A percentile compares a stretch with the other conserved stretches of the same genome.
Evolutionary conservation across 2,797 vertebrate genomes (phyloP).

Genomic region (Novumbra hubbsi): DNA sequence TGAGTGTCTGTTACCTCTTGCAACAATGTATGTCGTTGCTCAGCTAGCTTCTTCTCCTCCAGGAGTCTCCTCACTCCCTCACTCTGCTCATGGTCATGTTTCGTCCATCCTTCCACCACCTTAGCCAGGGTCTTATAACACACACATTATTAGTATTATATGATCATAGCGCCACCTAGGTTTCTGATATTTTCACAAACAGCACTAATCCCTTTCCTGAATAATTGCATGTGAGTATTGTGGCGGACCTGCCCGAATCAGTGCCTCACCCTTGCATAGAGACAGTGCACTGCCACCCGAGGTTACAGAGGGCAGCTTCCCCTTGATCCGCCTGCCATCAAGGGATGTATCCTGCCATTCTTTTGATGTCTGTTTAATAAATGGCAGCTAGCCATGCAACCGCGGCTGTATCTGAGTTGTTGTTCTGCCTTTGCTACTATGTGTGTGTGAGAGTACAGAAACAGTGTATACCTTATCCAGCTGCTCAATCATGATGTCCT

Average conservation of each 20-base stretch:
- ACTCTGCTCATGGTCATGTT: constrained; percentile 67
- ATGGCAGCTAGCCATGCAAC: too few species aligned
- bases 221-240: background rate
- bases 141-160: background rate
- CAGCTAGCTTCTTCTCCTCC: constrained; percentile 27
- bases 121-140: constrained; percentile 70
- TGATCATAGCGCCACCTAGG: background rate
- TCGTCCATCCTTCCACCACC: constrained; percentile 77
- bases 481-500: constrained; percentile 80
- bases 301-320: too few species aligned
- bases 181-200: background rate
- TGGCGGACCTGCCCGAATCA: too few species aligned
- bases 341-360: too few species aligned
- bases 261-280: too few species aligned
- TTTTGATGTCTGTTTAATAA: too few species aligned
- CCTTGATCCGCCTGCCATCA: too few species aligned
- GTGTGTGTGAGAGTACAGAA: too few species aligned
- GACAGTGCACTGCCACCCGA: too few species aligned
- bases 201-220: background rate
- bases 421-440: too few species aligned
- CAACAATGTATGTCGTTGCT: constrained; percentile 51
- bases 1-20: constrained; percentile 54
- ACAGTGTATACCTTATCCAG: constrained; percentile 75
- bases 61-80: constrained; percentile 58
- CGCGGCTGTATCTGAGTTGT: too few species aligned